Evolutionary conservation across 2,888 invertebrate genomes (phyloP).

Genomic region (Andrena chrysosceles): DNA sequence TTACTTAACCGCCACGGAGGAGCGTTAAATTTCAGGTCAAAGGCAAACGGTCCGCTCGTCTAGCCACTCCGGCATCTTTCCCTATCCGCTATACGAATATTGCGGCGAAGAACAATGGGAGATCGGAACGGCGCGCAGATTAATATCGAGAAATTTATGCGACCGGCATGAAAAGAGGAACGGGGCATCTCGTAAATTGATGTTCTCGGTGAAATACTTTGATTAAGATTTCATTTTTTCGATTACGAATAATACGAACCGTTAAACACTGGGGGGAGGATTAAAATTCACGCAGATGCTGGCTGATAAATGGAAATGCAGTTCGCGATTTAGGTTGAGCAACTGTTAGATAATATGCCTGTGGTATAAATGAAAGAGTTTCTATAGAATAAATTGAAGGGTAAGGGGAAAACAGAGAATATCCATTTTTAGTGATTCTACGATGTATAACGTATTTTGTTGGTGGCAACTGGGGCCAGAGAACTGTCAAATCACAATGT

Average conservation of each 20-base stretch:
- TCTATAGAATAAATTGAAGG: too few species aligned
- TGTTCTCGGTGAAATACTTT: slow-evolving; percentile 7
- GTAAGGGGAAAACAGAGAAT: too few species aligned
- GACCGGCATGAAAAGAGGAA: not conserved
- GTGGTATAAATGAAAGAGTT: not conserved
- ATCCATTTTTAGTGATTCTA: too few species aligned
- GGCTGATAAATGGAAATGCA: not conserved
- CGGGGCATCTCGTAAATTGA: slow-evolving; percentile 1
- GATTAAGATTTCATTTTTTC: slow-evolving; percentile 7
- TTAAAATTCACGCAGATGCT: not conserved
- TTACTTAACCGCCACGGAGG: slow-evolving; percentile 45
- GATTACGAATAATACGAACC: not conserved
- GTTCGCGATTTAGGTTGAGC: not conserved
- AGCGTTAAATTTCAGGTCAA: slow-evolving; percentile 45
- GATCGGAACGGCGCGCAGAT: slow-evolving; percentile 18
- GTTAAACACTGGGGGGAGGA: not conserved
- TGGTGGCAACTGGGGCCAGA: too few species aligned
- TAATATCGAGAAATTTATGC: slow-evolving; percentile 22
- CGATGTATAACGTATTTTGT: too few species aligned
- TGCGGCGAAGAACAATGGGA: slow-evolving; percentile 25
- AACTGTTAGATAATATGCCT: not conserved
- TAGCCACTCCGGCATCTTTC: not conserved
- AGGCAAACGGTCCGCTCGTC: not conserved
- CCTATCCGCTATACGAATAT: not conserved
- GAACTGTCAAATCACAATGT: too few species aligned